These are phyloP conservation scores for zebrafish (Danio rerio) DNA, from an alignment of 2,113 vertebrate genomes.

Conservation along the genomic window GRCz12tu NC_133182.1:33236501-33237000, in stretches of 20 bases:
- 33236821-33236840: neutral
- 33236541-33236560: neutral
- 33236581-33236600: neutral
- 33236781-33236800: constrained; percentile 20
- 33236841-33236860: constrained; percentile 28
- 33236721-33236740: neutral
- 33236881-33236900: constrained; percentile 32
- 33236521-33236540: neutral
- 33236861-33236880: constrained; percentile 11
- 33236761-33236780: neutral
- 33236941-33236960: neutral
- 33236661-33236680: neutral
- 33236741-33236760: neutral
- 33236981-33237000: constrained; percentile 52
- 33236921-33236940: constrained; percentile 15
- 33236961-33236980: constrained; percentile 30
- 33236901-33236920: neutral
- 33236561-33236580: neutral
- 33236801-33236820: neutral
- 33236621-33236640: neutral
- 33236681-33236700: neutral
- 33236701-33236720: neutral
- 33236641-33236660: neutral
- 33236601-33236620: neutral
- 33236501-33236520: too few species aligned